Base-by-base conservation (phyloP, 2,888 invertebrate genomes). In the Calameuta filiformis region DNA sequence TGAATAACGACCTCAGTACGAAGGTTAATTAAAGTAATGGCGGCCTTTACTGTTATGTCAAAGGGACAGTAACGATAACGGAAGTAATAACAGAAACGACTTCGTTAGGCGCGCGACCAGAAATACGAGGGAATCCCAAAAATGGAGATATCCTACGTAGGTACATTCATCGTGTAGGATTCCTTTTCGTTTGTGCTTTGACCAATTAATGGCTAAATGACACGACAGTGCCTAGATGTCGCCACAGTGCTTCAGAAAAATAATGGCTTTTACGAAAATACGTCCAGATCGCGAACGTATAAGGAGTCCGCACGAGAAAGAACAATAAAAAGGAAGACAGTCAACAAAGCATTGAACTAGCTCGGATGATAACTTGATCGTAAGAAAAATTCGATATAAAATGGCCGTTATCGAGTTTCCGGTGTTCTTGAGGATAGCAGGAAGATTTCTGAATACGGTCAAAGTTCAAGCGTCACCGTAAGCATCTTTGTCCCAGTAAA, bases 361-460 rank as follows among this genome's bases (percentile, higher is more conserved):
- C 80, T 83, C 84, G 35, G 76, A 71, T 78, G 83, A 83, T 85
- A 85, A 84, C 80, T 82, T 82, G 81, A 78, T 81, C 82, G 83
- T 85, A 85, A 85, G 84, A 84, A 81, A 76, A 79, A 79, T 80
- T 77, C 71, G 33, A 71, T 71, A 71, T 23, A 56, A 23, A 56
- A 56, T 23, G 23, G 56, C 23, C 9, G 23, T 9, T 56, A 56
- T 56, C 56, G 23, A 56, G 56, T 56, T 56, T 56, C 23, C 23
- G 56, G 56, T 15, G 23, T 56, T 23, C 23, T 56, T 23, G 9
- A 56, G 23, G 9, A 56, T 56, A 56, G 9, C 23, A 56, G 15
- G 9, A 56, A 56, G 23, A 56, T 56, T 56, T 56, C 56, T 23
- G 23, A 2, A 23, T 56, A 6, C 56, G 9, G 56, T 56, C 56